These are phyloP conservation scores for Setophaga coronata DNA, from an alignment of 2,113 vertebrate species.

Conservation along the genomic window DNA sequence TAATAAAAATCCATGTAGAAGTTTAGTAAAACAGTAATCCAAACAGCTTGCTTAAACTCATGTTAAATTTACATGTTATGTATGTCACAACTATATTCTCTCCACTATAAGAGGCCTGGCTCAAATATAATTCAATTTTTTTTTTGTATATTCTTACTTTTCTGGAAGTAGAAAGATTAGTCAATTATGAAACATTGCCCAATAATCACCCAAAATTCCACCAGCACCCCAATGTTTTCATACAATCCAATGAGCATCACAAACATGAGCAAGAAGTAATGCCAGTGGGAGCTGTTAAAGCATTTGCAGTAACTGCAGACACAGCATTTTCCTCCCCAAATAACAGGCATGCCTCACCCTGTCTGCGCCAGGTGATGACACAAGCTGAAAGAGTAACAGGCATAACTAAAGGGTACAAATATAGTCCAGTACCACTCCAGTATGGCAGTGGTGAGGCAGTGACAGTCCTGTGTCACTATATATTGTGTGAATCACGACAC, in stretches of 20 bases:
- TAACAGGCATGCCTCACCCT: background rate
- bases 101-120: background rate
- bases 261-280: background rate
- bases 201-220: background rate
- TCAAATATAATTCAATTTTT: background rate
- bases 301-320: background rate
- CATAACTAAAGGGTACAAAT: background rate
- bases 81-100: background rate
- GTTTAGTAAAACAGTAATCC: background rate
- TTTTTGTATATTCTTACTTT: background rate
- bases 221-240: background rate
- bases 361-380: background rate
- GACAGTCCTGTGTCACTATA: background rate
- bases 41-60: background rate
- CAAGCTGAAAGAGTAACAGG: background rate
- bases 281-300: background rate
- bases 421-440: background rate
- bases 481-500: accelerated
- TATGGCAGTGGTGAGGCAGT: background rate
- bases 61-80: background rate
- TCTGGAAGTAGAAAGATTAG: background rate
- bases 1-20: background rate
- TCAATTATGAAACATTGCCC: background rate
- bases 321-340: background rate
- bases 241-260: background rate